Evolutionary conservation across 2,888 invertebrate genomes (phyloP), one percentile per base, ranked within the genome.

Genomic region (Noctua janthe): DNA sequence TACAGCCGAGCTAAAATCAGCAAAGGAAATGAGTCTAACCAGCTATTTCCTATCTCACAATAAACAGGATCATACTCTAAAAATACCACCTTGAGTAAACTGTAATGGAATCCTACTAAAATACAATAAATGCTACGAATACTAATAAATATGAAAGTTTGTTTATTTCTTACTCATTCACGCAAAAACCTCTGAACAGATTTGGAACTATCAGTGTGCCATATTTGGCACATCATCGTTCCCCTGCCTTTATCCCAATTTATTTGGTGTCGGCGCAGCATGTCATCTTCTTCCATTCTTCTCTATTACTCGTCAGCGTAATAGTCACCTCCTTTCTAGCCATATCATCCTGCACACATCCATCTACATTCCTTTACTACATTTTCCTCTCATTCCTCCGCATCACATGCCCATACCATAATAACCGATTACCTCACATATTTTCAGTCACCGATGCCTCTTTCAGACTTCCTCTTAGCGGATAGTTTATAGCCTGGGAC

Each of bases 11-110:
- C 72, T 73, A 11, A 80, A 84, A 83, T 85, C 77, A 15, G 67
- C 79, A 71, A 83, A 78, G 72, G 74, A 84, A 81, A 87, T 80
- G 78, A 82, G 78, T 73, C 71, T 87, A 89, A 89, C 54, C 78
- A 81, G 66, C 78, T 74, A 82, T 83, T 82, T 89, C 89, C 90
- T 83, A 80, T 56, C 80, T 10, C 56, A 72, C 74, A 76, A 76
- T 71, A 76, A 75, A 13, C 43, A 82, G 62, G 81, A 82, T 87
- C 81, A 84, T 77, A 43, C 15, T 78, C 86, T 87, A 85, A 89
- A 89, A 81, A 89, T 89, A 90, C 47, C 51, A 15, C 15, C 51
- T 10, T 66, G 23, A 7, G 83, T 75, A 74, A 87, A 83, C 56
- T 76, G 67, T 71, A 62, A 70, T 76, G 81, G 54, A 84, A 62